A percentile compares a stretch with the other conserved stretches of the same genome.
phyloP scores from a whole-genome alignment of 2,888 invertebrate species.

The Pyrrhosoma nymphula region DNA sequence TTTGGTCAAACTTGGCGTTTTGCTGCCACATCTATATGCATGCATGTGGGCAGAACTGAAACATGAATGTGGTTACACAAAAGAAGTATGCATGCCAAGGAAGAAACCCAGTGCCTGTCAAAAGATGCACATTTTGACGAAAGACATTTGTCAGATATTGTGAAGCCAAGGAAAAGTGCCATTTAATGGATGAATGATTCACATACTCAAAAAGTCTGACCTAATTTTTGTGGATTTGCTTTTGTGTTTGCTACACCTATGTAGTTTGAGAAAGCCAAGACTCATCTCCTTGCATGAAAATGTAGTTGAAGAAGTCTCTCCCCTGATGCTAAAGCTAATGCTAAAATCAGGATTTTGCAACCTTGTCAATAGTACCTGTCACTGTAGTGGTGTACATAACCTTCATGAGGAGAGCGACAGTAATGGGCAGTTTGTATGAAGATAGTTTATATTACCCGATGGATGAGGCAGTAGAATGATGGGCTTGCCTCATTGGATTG shows the following conservation, averaged over 20 bases:
- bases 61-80: not conserved
- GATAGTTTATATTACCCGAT: not conserved
- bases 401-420: not conserved
- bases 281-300: constrained; percentile 49
- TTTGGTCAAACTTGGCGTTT: not conserved
- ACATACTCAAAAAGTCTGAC: not conserved
- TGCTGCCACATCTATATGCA: not conserved
- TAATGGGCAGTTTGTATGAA: not conserved
- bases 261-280: constrained; percentile 3
- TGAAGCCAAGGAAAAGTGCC: not conserved
- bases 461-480: constrained; percentile 41
- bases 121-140: constrained; percentile 20
- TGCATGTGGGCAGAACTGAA: constrained; percentile 42
- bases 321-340: constrained; percentile 5
- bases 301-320: constrained; percentile 43
- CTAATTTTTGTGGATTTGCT: not conserved
- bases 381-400: constrained; percentile 34
- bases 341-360: constrained; percentile 11
- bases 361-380: constrained; percentile 14
- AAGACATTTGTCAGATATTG: not conserved
- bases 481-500: constrained; percentile 41
- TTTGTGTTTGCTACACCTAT: not conserved
- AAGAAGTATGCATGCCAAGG: constrained; percentile 43
- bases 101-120: constrained; percentile 17
- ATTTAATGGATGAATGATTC: not conserved